Evolutionary conservation across 1,140 invertebrate genomes (phyloP).

Genomic region (Paralvinella palmiformis): DNA sequence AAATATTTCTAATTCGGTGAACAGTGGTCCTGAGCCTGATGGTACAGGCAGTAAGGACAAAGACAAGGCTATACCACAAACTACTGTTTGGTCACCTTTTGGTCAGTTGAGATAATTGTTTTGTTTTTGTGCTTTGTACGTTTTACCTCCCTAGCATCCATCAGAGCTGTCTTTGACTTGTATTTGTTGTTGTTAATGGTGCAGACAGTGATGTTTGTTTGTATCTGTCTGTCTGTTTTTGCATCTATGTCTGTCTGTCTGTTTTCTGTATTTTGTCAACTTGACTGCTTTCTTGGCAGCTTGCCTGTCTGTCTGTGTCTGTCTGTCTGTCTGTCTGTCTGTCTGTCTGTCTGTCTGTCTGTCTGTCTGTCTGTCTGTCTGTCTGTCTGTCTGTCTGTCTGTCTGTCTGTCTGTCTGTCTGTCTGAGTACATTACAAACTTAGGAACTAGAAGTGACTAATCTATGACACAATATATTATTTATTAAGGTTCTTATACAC

Average conservation of each 20-base stretch:
- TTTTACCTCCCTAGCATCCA: no score
- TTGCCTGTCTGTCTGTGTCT: not conserved
- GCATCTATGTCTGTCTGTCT: not conserved
- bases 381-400: not conserved
- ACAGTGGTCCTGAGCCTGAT: no score
- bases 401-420: not conserved
- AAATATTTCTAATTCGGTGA: no score
- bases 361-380: not conserved
- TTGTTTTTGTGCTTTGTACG: no score
- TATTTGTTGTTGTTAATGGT: no score
- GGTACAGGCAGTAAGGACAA: not conserved
- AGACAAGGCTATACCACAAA: not conserved
- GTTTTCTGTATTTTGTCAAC: not conserved
- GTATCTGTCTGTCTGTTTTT: no score
- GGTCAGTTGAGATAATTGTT: slow-evolving; percentile 6
- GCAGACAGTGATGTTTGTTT: no score
- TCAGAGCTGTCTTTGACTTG: no score
- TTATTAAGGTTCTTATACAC: no score
- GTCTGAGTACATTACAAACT: no score
- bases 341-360: not conserved
- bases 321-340: not conserved
- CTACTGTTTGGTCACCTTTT: slow-evolving; percentile 5
- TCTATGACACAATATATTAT: no score
- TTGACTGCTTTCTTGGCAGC: not conserved
- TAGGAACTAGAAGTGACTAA: no score